Conservation (phyloP, 1,140 invertebrate species). For the Diachasmimorpha longicaudata region DNA sequence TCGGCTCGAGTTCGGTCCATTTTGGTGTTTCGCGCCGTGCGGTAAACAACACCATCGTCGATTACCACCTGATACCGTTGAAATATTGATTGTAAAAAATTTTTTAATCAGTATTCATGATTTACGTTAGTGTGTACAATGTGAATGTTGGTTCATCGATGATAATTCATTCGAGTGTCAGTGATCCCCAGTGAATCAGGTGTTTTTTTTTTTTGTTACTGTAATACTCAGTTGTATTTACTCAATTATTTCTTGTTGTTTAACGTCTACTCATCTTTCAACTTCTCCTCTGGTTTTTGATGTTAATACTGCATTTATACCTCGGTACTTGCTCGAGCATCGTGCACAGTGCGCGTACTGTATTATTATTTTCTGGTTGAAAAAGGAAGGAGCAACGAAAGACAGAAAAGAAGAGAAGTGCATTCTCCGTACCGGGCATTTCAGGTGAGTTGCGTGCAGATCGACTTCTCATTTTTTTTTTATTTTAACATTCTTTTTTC, state of each 20-base stretch:
- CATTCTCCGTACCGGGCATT: constrained; percentile 28
- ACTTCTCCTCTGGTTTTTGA: constrained; percentile 12
- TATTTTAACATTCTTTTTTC: constrained; percentile 9
- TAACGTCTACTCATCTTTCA: not conserved
- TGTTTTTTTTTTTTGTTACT: constrained; percentile 8
- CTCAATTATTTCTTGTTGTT: not conserved
- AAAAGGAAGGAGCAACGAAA: not conserved
- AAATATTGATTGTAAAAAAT: not conserved
- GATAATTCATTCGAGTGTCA: not conserved
- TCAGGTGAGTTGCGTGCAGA: constrained; percentile 33
- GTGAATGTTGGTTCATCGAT: not conserved
- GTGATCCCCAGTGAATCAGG: not conserved
- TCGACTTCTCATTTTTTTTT: constrained; percentile 8
- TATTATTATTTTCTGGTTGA: constrained; percentile 29
- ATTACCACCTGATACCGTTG: not conserved
- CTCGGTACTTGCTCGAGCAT: constrained; percentile 11
- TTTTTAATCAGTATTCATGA: not conserved
- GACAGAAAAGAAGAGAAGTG: constrained; percentile 21
- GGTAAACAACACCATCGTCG: constrained; percentile 20
- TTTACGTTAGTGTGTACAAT: not conserved
- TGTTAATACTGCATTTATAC: constrained; percentile 21
- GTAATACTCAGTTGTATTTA: not conserved
- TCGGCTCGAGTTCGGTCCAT: constrained; percentile 31
- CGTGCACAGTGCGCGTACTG: constrained; percentile 26
- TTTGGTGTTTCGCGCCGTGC: constrained; percentile 33